Evolutionary conservation across 2,888 invertebrate genomes (phyloP).

Genomic region (Gibbula magus): DNA sequence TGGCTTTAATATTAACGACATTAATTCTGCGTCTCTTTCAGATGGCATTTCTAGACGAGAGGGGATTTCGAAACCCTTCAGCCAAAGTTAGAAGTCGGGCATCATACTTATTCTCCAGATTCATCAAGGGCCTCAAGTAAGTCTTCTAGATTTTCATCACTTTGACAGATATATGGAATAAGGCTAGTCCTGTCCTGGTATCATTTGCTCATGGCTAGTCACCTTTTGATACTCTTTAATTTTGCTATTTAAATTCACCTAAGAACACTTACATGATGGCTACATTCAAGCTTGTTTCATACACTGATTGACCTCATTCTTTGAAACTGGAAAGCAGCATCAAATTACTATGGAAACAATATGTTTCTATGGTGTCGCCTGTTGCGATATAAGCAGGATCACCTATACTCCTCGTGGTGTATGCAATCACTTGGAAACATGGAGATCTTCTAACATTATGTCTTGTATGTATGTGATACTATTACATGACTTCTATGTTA

Average conservation of each 20-base stretch:
- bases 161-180: too few relatives aligned
- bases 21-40: slow-evolving; percentile 39
- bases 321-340: neutral
- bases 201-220: too few relatives aligned
- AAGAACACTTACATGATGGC: too few relatives aligned
- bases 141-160: slow-evolving; percentile 37
- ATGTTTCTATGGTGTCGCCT: slow-evolving; percentile 1
- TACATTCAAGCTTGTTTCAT: too few relatives aligned
- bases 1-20: too few relatives aligned
- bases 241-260: too few relatives aligned
- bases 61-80: slow-evolving; percentile 77
- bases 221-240: too few relatives aligned
- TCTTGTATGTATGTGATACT: too few relatives aligned
- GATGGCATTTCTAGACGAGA: slow-evolving; percentile 77
- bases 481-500: too few relatives aligned
- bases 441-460: too few relatives aligned
- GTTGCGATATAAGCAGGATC: neutral
- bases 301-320: neutral
- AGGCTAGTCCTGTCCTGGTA: too few relatives aligned
- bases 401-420: slow-evolving; percentile 28
- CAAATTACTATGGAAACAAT: neutral
- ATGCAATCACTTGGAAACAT: too few relatives aligned
- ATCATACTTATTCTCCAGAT: slow-evolving; percentile 79
- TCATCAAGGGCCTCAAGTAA: slow-evolving; percentile 78
- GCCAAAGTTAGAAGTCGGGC: slow-evolving; percentile 77